phyloP scores from a whole-genome alignment of 2,888 invertebrate species.

The Galeopsomyia nigrocyanea region DNA sequence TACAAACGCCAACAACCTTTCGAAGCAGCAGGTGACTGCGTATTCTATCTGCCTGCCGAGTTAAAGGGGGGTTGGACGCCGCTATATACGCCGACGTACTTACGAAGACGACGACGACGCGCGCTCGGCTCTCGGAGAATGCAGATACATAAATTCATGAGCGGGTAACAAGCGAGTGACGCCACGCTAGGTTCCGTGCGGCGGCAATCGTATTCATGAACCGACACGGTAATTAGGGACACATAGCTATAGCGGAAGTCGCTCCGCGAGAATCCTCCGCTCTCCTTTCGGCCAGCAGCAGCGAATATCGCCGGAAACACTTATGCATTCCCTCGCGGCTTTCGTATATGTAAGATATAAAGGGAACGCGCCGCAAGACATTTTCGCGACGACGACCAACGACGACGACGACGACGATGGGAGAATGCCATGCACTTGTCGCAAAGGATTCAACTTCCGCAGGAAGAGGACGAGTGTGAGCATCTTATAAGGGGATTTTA shows the following conservation, averaged over 20 bases:
- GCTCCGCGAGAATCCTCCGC: conserved; percentile 65
- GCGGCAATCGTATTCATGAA: conserved; percentile 69
- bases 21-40: too few relatives aligned
- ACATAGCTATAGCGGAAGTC: conserved; percentile 67
- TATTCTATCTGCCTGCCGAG: neutral
- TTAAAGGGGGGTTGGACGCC: conserved; percentile 23
- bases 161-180: conserved; percentile 67
- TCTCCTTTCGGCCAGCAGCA: conserved; percentile 47
- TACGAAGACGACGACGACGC: conserved; percentile 48
- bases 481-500: conserved; percentile 16
- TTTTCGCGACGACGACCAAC: conserved; percentile 44
- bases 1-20: conserved; percentile 2
- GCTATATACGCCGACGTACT: neutral
- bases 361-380: conserved; percentile 60
- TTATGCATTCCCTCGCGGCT: conserved; percentile 65
- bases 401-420: conserved; percentile 11
- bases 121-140: conserved; percentile 63
- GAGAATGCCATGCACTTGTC: neutral
- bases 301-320: conserved; percentile 66
- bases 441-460: neutral
- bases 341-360: conserved; percentile 53
- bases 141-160: conserved; percentile 69
- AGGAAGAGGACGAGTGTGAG: neutral
- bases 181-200: conserved; percentile 68
- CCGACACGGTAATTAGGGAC: conserved; percentile 70